phyloP scores from a whole-genome alignment of 30 jellyfish, hydroid and myxozoan species.

The Pseudorhiza aurosa region DNA sequence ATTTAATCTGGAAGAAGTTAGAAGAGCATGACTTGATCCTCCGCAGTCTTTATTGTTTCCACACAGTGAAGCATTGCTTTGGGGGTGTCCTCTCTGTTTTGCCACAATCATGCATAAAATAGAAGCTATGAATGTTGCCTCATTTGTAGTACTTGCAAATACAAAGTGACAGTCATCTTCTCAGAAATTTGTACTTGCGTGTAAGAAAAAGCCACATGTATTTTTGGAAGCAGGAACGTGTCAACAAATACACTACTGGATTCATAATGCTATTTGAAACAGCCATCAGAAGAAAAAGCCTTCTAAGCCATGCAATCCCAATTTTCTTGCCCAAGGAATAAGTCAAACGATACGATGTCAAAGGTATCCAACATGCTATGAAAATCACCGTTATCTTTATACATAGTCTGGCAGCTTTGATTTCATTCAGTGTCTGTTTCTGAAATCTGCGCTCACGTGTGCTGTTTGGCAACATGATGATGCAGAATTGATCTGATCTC shows the following conservation, averaged over 20 bases:
- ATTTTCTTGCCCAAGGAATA: conserved; percentile 33
- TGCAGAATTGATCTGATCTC: background rate
- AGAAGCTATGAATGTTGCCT: background rate
- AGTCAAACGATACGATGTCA: conserved; percentile 32
- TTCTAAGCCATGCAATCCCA: conserved; percentile 49
- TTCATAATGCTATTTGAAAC: conserved; percentile 31
- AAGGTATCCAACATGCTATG: conserved; percentile 35
- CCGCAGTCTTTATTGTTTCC: no score
- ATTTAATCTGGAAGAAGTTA: no score
- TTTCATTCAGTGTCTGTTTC: conserved; percentile 14
- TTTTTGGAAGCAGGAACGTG: conserved; percentile 24
- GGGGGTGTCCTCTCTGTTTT: no score
- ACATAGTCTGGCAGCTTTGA: conserved; percentile 50
- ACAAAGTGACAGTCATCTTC: background rate
- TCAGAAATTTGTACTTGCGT: background rate
- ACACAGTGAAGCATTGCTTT: no score
- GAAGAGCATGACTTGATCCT: no score
- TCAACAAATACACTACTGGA: conserved; percentile 48
- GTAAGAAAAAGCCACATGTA: conserved; percentile 35
- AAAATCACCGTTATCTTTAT: conserved; percentile 34
- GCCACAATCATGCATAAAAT: no score
- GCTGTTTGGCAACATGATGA: background rate
- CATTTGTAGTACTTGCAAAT: background rate
- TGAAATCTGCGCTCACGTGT: background rate
- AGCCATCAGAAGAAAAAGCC: conserved; percentile 36